Conservation (phyloP, 2,888 invertebrate species). For the Itoplectis maculator region DNA sequence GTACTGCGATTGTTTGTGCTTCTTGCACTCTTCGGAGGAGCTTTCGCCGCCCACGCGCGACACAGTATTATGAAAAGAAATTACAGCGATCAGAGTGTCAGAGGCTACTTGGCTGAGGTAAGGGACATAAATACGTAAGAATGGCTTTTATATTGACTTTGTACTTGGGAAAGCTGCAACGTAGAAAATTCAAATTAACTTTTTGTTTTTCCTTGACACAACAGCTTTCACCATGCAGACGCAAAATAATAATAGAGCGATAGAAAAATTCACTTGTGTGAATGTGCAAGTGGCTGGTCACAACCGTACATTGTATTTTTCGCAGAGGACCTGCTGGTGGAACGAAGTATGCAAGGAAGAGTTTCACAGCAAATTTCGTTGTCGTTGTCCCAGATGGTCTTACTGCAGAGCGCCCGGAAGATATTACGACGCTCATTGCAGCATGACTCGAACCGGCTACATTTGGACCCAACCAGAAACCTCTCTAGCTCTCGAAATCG, state of each 20-base stretch:
- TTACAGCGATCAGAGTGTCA: slow-evolving; percentile 92
- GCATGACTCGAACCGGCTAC: slow-evolving; percentile 95
- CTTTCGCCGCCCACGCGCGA: slow-evolving; percentile 61
- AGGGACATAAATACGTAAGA: slow-evolving; percentile 58
- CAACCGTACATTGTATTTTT: slow-evolving; percentile 15
- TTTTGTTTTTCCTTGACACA: no score
- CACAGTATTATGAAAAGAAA: slow-evolving; percentile 87
- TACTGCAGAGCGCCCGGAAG: slow-evolving; percentile 95
- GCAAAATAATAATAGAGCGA: no score
- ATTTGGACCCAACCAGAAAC: slow-evolving; percentile 93
- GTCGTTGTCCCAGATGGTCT: slow-evolving; percentile 95
- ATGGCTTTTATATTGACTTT: not conserved
- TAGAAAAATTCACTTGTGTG: no score
- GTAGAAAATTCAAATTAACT: no score
- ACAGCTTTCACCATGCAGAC: not conserved
- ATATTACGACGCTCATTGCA: slow-evolving; percentile 96
- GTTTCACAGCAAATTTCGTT: slow-evolving; percentile 94
- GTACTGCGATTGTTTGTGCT: slow-evolving; percentile 60
- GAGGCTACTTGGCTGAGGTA: slow-evolving; percentile 94
- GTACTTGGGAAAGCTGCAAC: no score
- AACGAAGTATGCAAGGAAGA: slow-evolving; percentile 97
- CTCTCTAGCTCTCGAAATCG: slow-evolving; percentile 78
- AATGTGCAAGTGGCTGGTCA: no score
- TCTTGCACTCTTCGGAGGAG: slow-evolving; percentile 56
- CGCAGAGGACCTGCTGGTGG: slow-evolving; percentile 96